These are phyloP conservation scores for Trigoniulus corallinus DNA, from an alignment of 1,140 invertebrate species.

Conservation along the genomic window DNA sequence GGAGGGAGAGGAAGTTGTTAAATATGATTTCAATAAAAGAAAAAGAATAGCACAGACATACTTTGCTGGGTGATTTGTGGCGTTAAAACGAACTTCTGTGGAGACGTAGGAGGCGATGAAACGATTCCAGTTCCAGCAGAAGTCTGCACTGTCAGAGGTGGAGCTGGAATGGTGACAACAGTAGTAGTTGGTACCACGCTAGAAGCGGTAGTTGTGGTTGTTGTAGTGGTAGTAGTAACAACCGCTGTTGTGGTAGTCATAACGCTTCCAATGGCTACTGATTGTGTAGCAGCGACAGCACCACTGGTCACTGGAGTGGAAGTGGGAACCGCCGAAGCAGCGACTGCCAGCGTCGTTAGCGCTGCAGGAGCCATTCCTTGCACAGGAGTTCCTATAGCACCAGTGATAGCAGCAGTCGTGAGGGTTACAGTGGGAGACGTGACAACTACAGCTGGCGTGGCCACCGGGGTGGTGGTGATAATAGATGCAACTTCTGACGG, in stretches of 20 bases:
- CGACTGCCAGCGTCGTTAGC: too few species aligned
- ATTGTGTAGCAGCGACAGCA: conserved; percentile 14
- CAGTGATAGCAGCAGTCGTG: neutral
- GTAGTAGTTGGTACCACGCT: neutral
- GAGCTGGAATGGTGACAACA: neutral
- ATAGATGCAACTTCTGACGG: neutral
- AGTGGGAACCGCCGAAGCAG: too few species aligned
- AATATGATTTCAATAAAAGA: conserved; percentile 18
- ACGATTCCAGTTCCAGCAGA: neutral
- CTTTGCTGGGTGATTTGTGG: conserved; percentile 77
- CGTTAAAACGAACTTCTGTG: conserved; percentile 59
- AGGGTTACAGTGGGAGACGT: conserved; percentile 14
- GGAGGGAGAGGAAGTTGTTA: too few species aligned
- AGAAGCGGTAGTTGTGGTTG: conserved; percentile 1
- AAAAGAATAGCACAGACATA: conserved; percentile 24
- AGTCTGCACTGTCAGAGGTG: conserved; percentile 23
- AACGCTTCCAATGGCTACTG: conserved; percentile 9
- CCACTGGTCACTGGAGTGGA: conserved; percentile 11
- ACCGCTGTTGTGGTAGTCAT: conserved; percentile 9
- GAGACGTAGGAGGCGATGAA: neutral
- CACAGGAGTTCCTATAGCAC: conserved; percentile 3
- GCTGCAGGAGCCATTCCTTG: too few species aligned
- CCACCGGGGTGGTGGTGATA: neutral
- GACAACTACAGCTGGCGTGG: conserved; percentile 13
- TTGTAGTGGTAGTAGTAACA: neutral